These are phyloP conservation scores for Aphelenchoides avenae DNA, from an alignment of 1,140 invertebrate species.

Conservation along the genomic window DNA sequence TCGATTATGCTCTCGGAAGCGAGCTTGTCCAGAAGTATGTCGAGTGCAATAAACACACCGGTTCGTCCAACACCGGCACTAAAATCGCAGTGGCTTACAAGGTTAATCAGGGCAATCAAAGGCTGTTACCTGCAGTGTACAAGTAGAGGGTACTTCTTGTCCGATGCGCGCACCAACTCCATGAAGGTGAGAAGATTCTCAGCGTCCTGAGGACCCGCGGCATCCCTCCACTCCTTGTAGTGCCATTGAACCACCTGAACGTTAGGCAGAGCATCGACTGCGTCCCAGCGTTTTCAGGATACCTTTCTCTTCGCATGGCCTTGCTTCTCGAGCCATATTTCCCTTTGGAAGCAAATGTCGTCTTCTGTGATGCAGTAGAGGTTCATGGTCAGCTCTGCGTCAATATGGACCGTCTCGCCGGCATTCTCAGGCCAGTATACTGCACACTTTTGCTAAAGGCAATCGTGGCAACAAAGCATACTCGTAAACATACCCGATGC, in stretches of 20 bases:
- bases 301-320: slow-evolving; percentile 37
- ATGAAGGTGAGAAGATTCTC: slow-evolving; percentile 39
- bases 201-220: slow-evolving; percentile 17
- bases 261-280: background rate
- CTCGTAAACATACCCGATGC: slow-evolving; percentile 45
- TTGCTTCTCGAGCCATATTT: slow-evolving; percentile 35
- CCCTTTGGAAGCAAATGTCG: slow-evolving; percentile 45
- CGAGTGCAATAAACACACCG: slow-evolving; percentile 61
- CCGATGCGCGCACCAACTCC: slow-evolving; percentile 28
- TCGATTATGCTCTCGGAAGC: slow-evolving; percentile 59
- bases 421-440: slow-evolving; percentile 42
- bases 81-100: slow-evolving; percentile 21
- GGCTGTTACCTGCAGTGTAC: slow-evolving; percentile 44
- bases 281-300: too few species aligned
- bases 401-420: slow-evolving; percentile 30
- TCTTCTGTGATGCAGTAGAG: slow-evolving; percentile 42
- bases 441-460: slow-evolving; percentile 39
- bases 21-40: slow-evolving; percentile 60
- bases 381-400: slow-evolving; percentile 24
- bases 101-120: background rate
- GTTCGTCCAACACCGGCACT: slow-evolving; percentile 63
- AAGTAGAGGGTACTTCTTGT: slow-evolving; percentile 24
- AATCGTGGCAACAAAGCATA: background rate
- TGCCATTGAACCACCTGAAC: slow-evolving; percentile 45
- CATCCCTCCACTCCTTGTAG: slow-evolving; percentile 39